Evolutionary conservation across 2,113 vertebrate genomes (phyloP), one percentile per base, ranked within the genome.

Genomic region (Hippocampus comes): DNA sequence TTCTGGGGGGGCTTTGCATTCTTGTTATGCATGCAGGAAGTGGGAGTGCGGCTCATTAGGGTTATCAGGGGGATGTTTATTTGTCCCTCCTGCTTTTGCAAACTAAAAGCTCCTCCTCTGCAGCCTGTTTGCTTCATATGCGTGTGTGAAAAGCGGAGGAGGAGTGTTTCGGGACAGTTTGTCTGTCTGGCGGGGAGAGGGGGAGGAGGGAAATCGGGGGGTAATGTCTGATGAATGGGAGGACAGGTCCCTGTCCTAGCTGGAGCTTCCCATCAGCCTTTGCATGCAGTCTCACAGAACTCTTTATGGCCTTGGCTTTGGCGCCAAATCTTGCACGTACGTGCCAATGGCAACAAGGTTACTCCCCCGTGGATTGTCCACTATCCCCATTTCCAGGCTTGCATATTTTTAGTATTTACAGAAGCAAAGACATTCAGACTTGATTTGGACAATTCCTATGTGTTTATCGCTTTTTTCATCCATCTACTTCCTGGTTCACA

Each of bases 231-330:
- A 88, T 87, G 83, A 91, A 90, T 88, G 77, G 81, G 72, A 80
- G 57, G 87, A 90, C 82, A 84, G 85, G 89, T 88, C 87, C 68
- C 79, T 80, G 75, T 76, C 78, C 75, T 65, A 49, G 65, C 72
- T 64, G 61, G 55, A 84, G 77, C 75, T 88, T 90, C 91, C 88
- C 91, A 91, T 87, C 83, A 89, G 89, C 87, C 87, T 83, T 88
- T 88, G 85, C 85, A 65, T 74, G 42, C 65, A 71, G 79, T 74
- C 86, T 82, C 72, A 77, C 77, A 81, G 78, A 78, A 81, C 68
- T 81, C 81, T 91, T 91, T 80, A 87, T 87, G 86, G 83, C 82
- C 75, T 80, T 78, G 77, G 78, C 73, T 86, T 74, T 64, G 42
- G 73, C 63, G 87, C 87, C 86, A 86, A 81, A 76, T 81, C 79